Evolutionary conservation across 92 coral and sea anemone species (phyloP).

Genomic region (Ricordea florida): DNA sequence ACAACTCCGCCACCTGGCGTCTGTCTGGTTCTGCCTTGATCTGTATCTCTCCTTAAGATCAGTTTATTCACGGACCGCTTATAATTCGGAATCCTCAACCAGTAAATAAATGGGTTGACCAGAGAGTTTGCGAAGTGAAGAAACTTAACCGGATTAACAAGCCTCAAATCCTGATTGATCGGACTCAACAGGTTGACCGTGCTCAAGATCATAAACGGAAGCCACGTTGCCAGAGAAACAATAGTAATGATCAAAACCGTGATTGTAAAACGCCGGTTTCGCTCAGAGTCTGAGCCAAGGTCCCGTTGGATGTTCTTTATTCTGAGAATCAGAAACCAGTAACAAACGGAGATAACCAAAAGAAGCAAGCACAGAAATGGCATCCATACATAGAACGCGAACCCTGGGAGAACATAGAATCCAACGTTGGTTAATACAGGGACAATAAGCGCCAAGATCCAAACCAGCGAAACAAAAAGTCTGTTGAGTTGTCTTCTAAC

Average conservation of each 20-base stretch:
- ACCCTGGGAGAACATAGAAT: background rate
- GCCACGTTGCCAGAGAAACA: constrained; percentile 8
- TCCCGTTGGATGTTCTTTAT: background rate
- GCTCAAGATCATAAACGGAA: constrained; percentile 34
- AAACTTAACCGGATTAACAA: constrained; percentile 1
- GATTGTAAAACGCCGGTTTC: constrained; percentile 19
- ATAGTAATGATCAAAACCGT: constrained; percentile 7
- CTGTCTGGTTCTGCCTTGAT: too few species aligned
- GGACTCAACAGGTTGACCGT: background rate
- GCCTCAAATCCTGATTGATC: background rate
- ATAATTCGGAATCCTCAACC: constrained; percentile 13
- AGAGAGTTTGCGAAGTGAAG: constrained; percentile 20
- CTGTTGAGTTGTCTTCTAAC: background rate
- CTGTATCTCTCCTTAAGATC: too few species aligned
- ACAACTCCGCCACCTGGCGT: too few species aligned
- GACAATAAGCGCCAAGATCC: constrained; percentile 12
- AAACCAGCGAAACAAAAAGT: background rate
- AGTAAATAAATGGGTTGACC: background rate
- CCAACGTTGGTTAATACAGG: background rate
- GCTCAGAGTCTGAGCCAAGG: background rate
- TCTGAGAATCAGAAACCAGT: constrained; percentile 7
- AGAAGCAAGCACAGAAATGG: constrained; percentile 3
- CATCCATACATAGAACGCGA: constrained; percentile 34
- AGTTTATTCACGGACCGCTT: background rate
- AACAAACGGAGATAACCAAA: background rate